A percentile compares a stretch with the other conserved stretches of the same genome.
These are phyloP conservation scores for Bhutanitis thaidina DNA, from an alignment of 2,888 invertebrate genomes.

Conservation along the genomic window DNA sequence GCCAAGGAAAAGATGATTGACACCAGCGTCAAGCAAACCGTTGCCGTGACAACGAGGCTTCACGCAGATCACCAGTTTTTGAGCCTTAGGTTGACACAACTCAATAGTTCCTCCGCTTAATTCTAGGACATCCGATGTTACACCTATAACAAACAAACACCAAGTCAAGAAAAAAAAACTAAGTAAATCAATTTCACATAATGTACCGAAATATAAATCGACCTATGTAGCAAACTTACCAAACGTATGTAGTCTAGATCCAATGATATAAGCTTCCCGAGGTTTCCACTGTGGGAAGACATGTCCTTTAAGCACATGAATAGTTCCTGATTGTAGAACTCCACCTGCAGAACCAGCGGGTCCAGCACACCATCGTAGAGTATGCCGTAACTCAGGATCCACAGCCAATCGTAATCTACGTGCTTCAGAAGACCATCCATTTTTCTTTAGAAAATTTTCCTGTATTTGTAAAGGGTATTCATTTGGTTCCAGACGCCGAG, in stretches of 20 bases:
- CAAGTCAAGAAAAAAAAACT: neutral
- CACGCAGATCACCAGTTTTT: slow-evolving; percentile 64
- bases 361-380: slow-evolving; percentile 81
- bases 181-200: neutral
- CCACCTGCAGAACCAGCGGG: slow-evolving; percentile 74
- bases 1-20: slow-evolving; percentile 81
- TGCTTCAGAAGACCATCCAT: slow-evolving; percentile 81
- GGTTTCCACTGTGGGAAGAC: slow-evolving; percentile 85
- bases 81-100: slow-evolving; percentile 64
- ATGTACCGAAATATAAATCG: neutral
- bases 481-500: slow-evolving; percentile 73
- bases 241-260: slow-evolving; percentile 80
- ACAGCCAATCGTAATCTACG: slow-evolving; percentile 82
- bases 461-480: slow-evolving; percentile 82
- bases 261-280: slow-evolving; percentile 79
- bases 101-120: slow-evolving; percentile 67
- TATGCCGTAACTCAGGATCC: slow-evolving; percentile 82
- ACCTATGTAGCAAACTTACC: slow-evolving; percentile 51
- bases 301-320: slow-evolving; percentile 82
- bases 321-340: slow-evolving; percentile 66
- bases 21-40: slow-evolving; percentile 45
- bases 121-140: slow-evolving; percentile 64
- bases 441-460: slow-evolving; percentile 79
- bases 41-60: slow-evolving; percentile 65
- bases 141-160: slow-evolving; percentile 40